phyloP scores from a whole-genome alignment of 2,888 invertebrate species.

The Cistogaster globosa region DNA sequence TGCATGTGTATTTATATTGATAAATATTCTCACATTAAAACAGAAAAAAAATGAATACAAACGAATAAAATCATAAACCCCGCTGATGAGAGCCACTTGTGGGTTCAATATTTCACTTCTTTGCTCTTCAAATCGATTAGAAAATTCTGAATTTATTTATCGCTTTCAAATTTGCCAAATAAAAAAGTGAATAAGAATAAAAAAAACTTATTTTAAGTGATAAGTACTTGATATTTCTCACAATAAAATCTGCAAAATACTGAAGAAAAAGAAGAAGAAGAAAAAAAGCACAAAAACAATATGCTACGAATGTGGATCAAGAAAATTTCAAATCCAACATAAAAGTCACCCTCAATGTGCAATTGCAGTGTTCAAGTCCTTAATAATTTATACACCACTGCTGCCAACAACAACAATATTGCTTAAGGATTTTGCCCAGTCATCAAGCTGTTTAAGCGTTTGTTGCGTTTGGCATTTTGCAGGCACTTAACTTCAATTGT shows the following conservation, averaged over 20 bases:
- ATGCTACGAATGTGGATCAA: conserved; percentile 49
- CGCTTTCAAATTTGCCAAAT: conserved; percentile 34
- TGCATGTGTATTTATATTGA: conserved; percentile 36
- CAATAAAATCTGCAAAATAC: conserved; percentile 51
- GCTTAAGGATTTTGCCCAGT: conserved; percentile 59
- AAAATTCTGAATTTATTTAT: conserved; percentile 25
- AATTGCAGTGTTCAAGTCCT: conserved; percentile 47
- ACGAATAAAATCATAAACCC: conserved; percentile 70
- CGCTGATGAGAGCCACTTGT: conserved; percentile 82
- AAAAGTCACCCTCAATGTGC: conserved; percentile 66
- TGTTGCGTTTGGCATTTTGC: conserved; percentile 75
- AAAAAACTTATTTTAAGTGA: conserved; percentile 53
- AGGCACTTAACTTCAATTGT: conserved; percentile 82
- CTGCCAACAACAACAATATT: conserved; percentile 31
- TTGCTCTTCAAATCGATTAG: conserved; percentile 60
- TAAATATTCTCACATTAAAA: conserved; percentile 68
- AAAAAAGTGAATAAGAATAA: conserved; percentile 15
- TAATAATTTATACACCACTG: conserved; percentile 39
- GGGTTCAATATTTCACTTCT: conserved; percentile 71
- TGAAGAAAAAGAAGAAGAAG: conserved; percentile 1
- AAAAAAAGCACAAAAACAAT: conserved; percentile 11
- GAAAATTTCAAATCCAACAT: conserved; percentile 31
- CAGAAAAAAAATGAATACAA: conserved; percentile 16
- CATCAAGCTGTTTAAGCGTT: conserved; percentile 66
- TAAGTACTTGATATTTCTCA: conserved; percentile 70